Evolutionary conservation across 2,797 vertebrate genomes (phyloP).

Genomic region (Cossypha polioptera): DNA sequence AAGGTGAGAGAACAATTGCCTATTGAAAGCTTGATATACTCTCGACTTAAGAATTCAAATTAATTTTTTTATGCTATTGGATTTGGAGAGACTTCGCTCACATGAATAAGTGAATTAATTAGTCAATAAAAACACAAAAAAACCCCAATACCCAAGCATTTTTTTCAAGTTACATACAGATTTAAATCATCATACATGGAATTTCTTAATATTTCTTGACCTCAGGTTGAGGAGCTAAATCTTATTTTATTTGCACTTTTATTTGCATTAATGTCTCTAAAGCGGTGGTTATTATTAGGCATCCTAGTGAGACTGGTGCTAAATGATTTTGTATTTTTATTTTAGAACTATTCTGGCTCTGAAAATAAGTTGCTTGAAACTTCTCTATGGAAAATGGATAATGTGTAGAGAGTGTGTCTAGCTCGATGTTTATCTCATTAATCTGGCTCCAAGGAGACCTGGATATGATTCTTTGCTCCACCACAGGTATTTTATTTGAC

Average conservation of each 20-base stretch:
- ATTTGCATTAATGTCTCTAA: background rate
- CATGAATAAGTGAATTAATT: background rate
- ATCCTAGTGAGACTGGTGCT: background rate
- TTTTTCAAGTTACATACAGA: background rate
- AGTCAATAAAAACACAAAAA: background rate
- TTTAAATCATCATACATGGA: background rate
- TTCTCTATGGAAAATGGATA: background rate
- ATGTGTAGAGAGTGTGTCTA: background rate
- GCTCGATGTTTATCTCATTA: background rate
- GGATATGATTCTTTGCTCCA: background rate
- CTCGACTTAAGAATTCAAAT: background rate
- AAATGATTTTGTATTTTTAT: background rate
- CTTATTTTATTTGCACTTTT: background rate
- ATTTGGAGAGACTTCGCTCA: background rate
- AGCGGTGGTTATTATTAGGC: background rate
- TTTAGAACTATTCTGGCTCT: background rate
- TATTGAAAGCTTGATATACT: background rate
- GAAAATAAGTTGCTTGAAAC: background rate
- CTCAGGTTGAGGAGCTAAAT: background rate
- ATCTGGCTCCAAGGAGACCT: conserved; percentile 11
- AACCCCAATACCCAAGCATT: background rate
- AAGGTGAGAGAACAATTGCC: background rate
- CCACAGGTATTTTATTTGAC: background rate
- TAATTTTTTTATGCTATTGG: background rate
- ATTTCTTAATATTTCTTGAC: background rate